phyloP scores from a whole-genome alignment of 2,113 vertebrate genomes.

The Sprattus sprattus region DNA sequence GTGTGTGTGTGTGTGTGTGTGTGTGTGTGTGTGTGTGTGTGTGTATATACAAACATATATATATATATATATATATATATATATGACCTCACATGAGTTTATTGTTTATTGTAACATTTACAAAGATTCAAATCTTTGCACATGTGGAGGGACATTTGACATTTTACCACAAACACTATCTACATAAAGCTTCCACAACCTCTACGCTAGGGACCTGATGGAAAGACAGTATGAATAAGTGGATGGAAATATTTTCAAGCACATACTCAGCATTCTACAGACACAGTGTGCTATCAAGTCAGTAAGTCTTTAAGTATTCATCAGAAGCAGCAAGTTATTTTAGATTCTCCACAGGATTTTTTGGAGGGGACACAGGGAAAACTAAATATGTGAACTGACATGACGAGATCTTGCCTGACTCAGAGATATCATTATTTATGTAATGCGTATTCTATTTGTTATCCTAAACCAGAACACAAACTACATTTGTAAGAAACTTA shows the following conservation, averaged over 20 bases:
- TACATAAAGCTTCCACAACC: not conserved
- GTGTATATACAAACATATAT: no score
- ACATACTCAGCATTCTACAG: not conserved
- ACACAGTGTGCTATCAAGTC: not conserved
- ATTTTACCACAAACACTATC: not conserved
- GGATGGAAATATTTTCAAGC: not conserved
- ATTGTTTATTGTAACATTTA: not conserved
- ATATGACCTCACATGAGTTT: no score
- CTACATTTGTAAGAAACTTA: not conserved
- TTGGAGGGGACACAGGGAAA: not conserved
- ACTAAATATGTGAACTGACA: conserved; percentile 7
- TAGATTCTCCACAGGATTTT: not conserved
- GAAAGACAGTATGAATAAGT: not conserved
- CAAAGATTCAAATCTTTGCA: not conserved
- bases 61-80: no score
- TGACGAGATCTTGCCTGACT: not conserved
- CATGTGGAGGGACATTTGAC: not conserved
- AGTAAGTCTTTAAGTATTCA: not conserved
- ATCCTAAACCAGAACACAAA: not conserved
- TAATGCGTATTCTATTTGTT: not conserved
- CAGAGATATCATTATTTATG: not conserved
- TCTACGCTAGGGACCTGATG: not conserved
- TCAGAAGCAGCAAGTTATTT: not conserved
- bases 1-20: no score
- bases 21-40: no score